phyloP scores from a whole-genome alignment of 2,888 invertebrate genomes.

The Melieria picta region DNA sequence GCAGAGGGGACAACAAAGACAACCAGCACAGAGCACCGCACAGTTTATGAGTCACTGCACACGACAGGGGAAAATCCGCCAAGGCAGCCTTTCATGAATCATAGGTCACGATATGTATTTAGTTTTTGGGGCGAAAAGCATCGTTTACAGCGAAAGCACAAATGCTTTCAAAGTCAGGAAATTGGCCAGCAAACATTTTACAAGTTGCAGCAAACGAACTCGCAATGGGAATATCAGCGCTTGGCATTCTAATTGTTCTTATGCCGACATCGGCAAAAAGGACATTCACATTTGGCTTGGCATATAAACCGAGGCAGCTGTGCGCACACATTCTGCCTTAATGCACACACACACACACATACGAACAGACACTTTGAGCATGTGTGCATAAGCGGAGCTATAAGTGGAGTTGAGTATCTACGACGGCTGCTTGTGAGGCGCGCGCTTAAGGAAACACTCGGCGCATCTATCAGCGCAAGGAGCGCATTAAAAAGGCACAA shows the following conservation, averaged over 20 bases:
- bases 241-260: conserved; percentile 22
- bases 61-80: no score
- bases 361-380: background rate
- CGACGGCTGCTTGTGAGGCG: background rate
- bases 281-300: conserved; percentile 26
- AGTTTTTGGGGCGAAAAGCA: no score
- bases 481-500: conserved; percentile 18
- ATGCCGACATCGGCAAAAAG: conserved; percentile 9
- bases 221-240: background rate
- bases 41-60: no score
- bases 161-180: no score
- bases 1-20: no score
- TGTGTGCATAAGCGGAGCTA: background rate
- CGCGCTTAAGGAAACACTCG: conserved; percentile 13
- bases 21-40: no score
- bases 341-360: background rate
- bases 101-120: no score
- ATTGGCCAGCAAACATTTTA: no score
- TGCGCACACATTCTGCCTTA: conserved; percentile 27
- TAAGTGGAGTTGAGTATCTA: background rate
- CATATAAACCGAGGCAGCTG: conserved; percentile 23
- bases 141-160: no score
- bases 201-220: no score
- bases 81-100: no score
- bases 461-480: conserved; percentile 17